These are phyloP conservation scores for Athene cunicularia DNA, from an alignment of 2,113 vertebrate genomes.

Conservation along the genomic window DNA sequence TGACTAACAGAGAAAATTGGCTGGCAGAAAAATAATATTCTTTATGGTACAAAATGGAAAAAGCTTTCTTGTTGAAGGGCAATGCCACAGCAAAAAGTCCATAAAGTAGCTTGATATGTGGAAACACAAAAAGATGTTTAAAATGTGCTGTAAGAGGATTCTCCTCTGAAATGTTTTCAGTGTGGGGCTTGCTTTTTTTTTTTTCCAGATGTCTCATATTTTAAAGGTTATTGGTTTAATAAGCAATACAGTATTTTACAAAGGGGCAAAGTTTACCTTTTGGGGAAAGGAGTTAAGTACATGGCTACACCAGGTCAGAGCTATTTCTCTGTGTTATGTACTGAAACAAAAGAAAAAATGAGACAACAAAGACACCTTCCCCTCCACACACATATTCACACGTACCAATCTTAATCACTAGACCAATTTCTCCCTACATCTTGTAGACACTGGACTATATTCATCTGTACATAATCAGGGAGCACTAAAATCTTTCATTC, in stretches of 20 bases:
- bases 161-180: slow-evolving; percentile 68
- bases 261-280: slow-evolving; percentile 67
- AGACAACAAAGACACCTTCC: slow-evolving; percentile 39
- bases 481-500: slow-evolving; percentile 74
- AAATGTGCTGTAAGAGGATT: slow-evolving; percentile 61
- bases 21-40: slow-evolving; percentile 99
- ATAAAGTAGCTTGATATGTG: slow-evolving; percentile 88
- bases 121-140: slow-evolving; percentile 79
- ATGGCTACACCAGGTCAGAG: slow-evolving; percentile 31
- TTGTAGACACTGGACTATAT: slow-evolving; percentile 63
- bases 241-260: slow-evolving; percentile 68
- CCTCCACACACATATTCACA: background rate
- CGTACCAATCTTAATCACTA: slow-evolving; percentile 21
- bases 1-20: slow-evolving; percentile 99
- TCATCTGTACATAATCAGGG: slow-evolving; percentile 70
- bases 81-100: slow-evolving; percentile 85
- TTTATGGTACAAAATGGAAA: slow-evolving; percentile 92
- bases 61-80: slow-evolving; percentile 86
- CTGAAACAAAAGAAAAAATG: slow-evolving; percentile 60
- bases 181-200: slow-evolving; percentile 17
- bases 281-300: slow-evolving; percentile 64
- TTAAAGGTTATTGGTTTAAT: slow-evolving; percentile 79
- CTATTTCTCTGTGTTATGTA: slow-evolving; percentile 64
- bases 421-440: slow-evolving; percentile 44
- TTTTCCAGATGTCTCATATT: slow-evolving; percentile 46